Evolutionary conservation across 2,888 invertebrate species (phyloP), one percentile per base, ranked within the genome.

Genomic region (Ommatoiulus sabulosus): DNA sequence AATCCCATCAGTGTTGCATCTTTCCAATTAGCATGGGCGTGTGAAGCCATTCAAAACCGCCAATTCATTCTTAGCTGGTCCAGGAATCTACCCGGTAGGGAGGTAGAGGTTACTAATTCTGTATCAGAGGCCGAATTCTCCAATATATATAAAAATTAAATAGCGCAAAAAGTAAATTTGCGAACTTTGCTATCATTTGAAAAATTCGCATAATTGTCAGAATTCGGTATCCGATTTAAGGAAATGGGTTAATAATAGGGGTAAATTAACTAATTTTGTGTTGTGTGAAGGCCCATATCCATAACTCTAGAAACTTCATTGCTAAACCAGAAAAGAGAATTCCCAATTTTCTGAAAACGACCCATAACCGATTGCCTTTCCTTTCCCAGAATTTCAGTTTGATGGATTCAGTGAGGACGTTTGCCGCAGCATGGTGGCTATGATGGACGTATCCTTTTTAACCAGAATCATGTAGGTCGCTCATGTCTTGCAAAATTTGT

Each of bases 351-450:
- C 10, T 17, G 17, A 5, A 17, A 57, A 17, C 17, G 17, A 57
- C 57, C 0, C 17, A 7, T 46, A 20, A 63, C 63, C n/a, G n/a
- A 63, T 20, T 63, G 3, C 2, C 20, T 7, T 63, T n/a, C 4
- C 5, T 88, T 88, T 63, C 35, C 3, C 94, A 96, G 96, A 96
- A 92, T 91, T 91, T 72, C 89, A 91, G 87, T 93, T 93, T 90
- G 92, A 91, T 89, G 92, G 93, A 84, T 91, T 93, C 86, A 92
- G 92, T 89, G 89, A 93, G 87, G 93, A 93, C 88, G 92, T 93
- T 4, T 93, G 93, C 90, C 92, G 93, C 89, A 92, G 92, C 85
- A 93, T 93, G 91, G 92, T 93, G 17, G 92, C 92, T 15, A 91
- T 93, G 90, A 91, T 92, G 91, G 93, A 93, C 90, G 92, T 93